Evolutionary conservation across 2,797 vertebrate species (phyloP).

Genomic region (Rhinoraja longicauda): DNA sequence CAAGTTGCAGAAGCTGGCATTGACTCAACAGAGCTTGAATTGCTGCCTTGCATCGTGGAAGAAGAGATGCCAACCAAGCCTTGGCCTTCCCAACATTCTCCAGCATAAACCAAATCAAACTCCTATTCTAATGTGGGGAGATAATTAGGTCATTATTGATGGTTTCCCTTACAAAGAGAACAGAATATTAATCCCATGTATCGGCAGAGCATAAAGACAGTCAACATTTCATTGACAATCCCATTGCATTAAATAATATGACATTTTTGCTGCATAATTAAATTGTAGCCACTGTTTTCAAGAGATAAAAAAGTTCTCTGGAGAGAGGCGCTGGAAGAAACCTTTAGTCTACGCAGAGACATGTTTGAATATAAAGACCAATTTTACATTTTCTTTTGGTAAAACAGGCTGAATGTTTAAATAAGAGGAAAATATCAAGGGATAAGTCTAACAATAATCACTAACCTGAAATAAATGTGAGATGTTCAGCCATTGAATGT

Average conservation of each 20-base stretch:
- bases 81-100: conserved; percentile 47
- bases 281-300: background rate
- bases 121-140: background rate
- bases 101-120: background rate
- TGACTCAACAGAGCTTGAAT: conserved; percentile 48
- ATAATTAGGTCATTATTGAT: background rate
- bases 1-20: conserved; percentile 52
- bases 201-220: background rate
- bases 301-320: background rate
- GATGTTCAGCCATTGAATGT: too few relatives aligned
- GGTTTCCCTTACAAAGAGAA: background rate
- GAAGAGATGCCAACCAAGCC: conserved; percentile 46
- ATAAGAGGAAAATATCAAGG: background rate
- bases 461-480: too few relatives aligned
- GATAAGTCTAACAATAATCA: too few relatives aligned
- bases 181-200: background rate
- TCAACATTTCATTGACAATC: background rate
- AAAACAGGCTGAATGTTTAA: background rate
- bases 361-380: background rate
- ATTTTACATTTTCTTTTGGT: background rate
- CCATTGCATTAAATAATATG: background rate
- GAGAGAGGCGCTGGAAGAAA: background rate
- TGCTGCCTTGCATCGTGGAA: background rate
- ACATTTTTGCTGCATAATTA: background rate
- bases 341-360: background rate